These are phyloP conservation scores for Philopotamus ludificatus DNA, from an alignment of 1,140 invertebrate species.

Conservation along the genomic window DNA sequence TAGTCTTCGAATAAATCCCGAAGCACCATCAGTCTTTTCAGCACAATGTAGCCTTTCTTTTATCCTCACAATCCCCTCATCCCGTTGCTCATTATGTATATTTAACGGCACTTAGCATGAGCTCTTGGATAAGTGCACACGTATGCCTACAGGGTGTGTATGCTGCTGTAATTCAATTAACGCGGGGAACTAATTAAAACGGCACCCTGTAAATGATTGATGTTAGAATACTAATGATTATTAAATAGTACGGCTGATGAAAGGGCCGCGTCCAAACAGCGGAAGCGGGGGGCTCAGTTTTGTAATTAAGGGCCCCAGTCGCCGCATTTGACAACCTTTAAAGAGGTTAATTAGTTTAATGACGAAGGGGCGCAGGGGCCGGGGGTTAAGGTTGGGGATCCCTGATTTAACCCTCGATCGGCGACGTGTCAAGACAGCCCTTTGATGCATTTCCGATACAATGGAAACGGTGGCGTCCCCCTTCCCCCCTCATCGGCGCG, in stretches of 20 bases:
- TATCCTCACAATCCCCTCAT: too few relatives aligned
- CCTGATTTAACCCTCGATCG: too few relatives aligned
- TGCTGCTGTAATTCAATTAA: constrained; percentile 36
- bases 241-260: constrained; percentile 39
- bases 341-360: constrained; percentile 9
- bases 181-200: constrained; percentile 40
- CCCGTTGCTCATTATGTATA: constrained; percentile 26
- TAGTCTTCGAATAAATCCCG: too few relatives aligned
- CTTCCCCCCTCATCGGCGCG: too few relatives aligned
- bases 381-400: too few relatives aligned
- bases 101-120: constrained; percentile 29
- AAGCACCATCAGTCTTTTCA: too few relatives aligned
- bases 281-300: constrained; percentile 28
- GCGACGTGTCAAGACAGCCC: too few relatives aligned
- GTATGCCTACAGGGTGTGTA: neutral
- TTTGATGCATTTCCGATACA: too few relatives aligned
- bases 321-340: constrained; percentile 21
- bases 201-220: constrained; percentile 41
- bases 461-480: too few relatives aligned
- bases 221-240: constrained; percentile 42
- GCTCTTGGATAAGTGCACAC: neutral
- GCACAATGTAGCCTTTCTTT: too few relatives aligned
- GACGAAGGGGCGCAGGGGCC: too few relatives aligned
- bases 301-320: constrained; percentile 24
- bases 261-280: constrained; percentile 30